Evolutionary conservation across 2,797 vertebrate species (phyloP), one percentile per base, ranked within the genome.

Genomic region (Hippocampus kuda): DNA sequence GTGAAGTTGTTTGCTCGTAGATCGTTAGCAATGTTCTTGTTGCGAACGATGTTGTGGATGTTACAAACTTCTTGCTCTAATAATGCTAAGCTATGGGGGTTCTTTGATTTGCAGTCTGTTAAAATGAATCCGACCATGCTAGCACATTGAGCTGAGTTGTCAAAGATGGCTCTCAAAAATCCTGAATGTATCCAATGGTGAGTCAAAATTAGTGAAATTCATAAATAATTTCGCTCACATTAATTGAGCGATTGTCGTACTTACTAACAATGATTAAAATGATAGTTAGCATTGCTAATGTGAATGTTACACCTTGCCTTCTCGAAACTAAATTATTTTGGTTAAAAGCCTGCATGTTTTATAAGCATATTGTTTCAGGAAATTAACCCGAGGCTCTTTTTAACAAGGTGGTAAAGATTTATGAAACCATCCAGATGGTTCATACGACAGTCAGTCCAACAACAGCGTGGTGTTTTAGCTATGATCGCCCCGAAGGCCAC

Each of bases 381-480:
- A 87, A 89, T 88, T 71, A 86, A 84, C 86, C 83, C 4, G 69
- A 76, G 80, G 81, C 80, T 85, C 83, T 82, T 80, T 84, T 81
- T 79, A 83, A 83, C 80, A 70, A 71, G 41, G 61, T 64, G 80
- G 76, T 81, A 80, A 87, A 84, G 82, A 77, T 86, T 85, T 81
- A 84, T 88, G 87, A 87, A 87, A 84, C 75, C 74, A 73, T 80
- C 84, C 89, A 91, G 88, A 91, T 91, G 89, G 90, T 84, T 83
- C 84, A 88, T 85, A 84, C 83, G 79, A 66, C 79, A 85, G 84
- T 85, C 79, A 73, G 70, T 73, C 86, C 87, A 87, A 88, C 88
- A 91, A 90, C 88, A 89, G 87, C 77, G 18, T 72, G 48, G 68
- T 85, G 76, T 83, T 89, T 88, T 87, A 84, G 81, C 86, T 79